Percentiles rank a stretch among this genome's conserved stretches.
phyloP scores from a whole-genome alignment of 2,797 vertebrate species.

The Pitangus sulphuratus region DNA sequence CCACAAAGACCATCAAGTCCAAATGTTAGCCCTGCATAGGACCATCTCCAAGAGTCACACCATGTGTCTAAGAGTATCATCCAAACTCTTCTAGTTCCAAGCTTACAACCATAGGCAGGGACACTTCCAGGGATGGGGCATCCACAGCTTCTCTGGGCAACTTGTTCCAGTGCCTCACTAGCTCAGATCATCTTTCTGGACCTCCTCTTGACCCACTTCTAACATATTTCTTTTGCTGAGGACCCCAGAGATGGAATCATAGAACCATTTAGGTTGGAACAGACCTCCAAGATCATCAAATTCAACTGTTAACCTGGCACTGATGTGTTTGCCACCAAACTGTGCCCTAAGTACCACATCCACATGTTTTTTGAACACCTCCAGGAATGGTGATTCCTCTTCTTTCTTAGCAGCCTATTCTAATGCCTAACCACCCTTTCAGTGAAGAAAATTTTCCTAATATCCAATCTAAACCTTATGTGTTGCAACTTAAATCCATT shows the following conservation, averaged over 20 bases:
- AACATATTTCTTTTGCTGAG: background rate
- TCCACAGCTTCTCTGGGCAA: background rate
- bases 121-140: background rate
- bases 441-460: no score
- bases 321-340: background rate
- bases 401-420: background rate
- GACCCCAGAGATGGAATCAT: background rate
- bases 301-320: no score
- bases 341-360: background rate
- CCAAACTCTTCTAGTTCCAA: no score
- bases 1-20: background rate
- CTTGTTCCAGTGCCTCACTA: background rate
- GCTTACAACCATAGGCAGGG: background rate
- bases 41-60: background rate
- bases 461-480: background rate
- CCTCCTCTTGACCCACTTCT: background rate
- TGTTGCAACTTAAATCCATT: background rate
- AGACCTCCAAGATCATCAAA: background rate
- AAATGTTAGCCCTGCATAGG: background rate
- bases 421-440: background rate
- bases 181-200: background rate
- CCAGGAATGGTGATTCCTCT: no score
- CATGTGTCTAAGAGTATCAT: background rate
- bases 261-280: background rate
- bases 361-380: no score